phyloP scores from a whole-genome alignment of 1,140 invertebrate genomes.

The Ostrea edulis region DNA sequence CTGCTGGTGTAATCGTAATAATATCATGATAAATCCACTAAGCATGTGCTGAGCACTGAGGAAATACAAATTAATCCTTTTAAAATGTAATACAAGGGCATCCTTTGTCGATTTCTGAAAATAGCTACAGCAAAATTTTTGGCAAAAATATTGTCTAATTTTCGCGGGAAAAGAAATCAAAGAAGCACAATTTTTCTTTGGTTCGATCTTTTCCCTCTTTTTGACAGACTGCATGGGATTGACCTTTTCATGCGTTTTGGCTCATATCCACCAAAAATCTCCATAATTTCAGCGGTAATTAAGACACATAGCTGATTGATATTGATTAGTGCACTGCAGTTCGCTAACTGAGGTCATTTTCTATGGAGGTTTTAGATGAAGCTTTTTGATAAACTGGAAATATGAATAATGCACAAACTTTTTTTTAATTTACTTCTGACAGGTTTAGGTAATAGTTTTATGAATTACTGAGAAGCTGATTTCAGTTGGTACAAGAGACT shows the following conservation, averaged over 20 bases:
- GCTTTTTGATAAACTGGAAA: too few relatives aligned
- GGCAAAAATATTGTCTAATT: neutral
- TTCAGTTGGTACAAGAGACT: too few relatives aligned
- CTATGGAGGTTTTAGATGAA: too few relatives aligned
- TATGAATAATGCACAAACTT: too few relatives aligned
- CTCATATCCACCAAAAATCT: constrained; percentile 25
- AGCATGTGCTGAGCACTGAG: neutral
- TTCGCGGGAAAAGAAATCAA: neutral
- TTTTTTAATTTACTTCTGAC: too few relatives aligned
- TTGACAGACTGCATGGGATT: neutral
- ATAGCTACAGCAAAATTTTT: too few relatives aligned
- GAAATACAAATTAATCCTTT: neutral
- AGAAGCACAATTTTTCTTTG: neutral
- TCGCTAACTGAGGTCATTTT: neutral
- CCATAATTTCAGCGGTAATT: neutral
- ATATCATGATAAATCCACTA: neutral
- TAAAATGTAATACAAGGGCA: neutral
- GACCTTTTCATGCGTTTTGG: neutral
- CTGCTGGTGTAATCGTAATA: neutral
- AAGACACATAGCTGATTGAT: neutral
- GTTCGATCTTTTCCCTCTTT: neutral
- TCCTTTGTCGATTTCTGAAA: too few relatives aligned
- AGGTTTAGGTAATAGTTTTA: too few relatives aligned
- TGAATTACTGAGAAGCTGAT: too few relatives aligned
- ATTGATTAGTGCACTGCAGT: neutral